Evolutionary conservation across 2,888 invertebrate genomes (phyloP), one percentile per base, ranked within the genome.

Genomic region (Julus scanicus): DNA sequence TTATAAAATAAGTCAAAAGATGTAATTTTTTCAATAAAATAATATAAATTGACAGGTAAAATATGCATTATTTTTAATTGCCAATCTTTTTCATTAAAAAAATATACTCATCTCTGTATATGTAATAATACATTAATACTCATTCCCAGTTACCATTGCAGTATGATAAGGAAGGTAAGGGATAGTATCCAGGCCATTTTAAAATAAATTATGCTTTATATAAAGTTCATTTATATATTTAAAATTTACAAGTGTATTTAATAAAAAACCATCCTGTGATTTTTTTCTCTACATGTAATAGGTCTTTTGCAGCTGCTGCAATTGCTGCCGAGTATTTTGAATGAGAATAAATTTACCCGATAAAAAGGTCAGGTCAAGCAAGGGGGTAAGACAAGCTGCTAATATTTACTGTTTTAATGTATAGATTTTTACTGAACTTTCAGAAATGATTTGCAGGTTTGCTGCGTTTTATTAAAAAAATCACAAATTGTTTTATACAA

Each of bases 11-110:
- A 86, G 15, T 49, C 29, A n/a, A 86, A 53, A 86, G 53, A 86
- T 86, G 86, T 86, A 86, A 86, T 86, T 86, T 86, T 84, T 86
- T 49, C 86, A 86, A 86, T 86, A 53, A 86, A 86, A 86, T 84
- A 84, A 84, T 40, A 48, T 84, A 53, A 86, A 86, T 86, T 86
- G n/a, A n/a, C n/a, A n/a, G 86, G 86, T 53, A 71, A 71, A 71
- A 71, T 0, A 29, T 20, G 71, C 71, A 71, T 71, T 3, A 5
- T 8, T 29, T 71, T 29, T 71, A 29, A 63, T 63, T 71, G n/a
- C 8, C 29, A n/a, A 71, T 71, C 20, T n/a, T 8, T 71, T 71
- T 71, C 29, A 29, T 71, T 71, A 20, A 53, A 53, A 53, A 53
- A 53, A 53, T 53, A 53, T 53, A 15, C 53, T 53, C 4, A 53